A percentile compares a stretch with the other conserved stretches of the same genome.
phyloP scores from a whole-genome alignment of 1,140 invertebrate genomes.

The Macrostomum lignano region DNA sequence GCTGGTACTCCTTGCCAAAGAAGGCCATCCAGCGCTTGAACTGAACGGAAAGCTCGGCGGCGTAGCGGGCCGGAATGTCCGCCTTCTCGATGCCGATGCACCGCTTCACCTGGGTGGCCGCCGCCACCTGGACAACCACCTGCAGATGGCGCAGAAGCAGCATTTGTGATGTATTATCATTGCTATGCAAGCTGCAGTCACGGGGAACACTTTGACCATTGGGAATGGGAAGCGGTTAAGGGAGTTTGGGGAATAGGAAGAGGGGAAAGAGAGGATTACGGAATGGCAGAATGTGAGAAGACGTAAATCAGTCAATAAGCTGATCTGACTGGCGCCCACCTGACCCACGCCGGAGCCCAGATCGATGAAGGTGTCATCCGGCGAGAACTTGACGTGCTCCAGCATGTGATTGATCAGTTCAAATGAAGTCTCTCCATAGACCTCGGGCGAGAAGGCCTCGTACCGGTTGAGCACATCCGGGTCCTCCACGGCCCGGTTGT shows the following conservation, averaged over 20 bases:
- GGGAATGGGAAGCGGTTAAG: too few relatives aligned
- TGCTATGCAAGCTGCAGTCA: too few relatives aligned
- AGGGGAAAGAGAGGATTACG: too few relatives aligned
- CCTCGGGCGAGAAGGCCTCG: slow-evolving; percentile 87
- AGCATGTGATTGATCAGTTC: slow-evolving; percentile 88
- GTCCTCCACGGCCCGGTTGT: slow-evolving; percentile 75
- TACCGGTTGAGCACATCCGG: slow-evolving; percentile 87
- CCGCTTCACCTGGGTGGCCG: slow-evolving; percentile 56
- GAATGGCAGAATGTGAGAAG: too few relatives aligned
- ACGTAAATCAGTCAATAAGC: too few relatives aligned
- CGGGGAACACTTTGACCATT: too few relatives aligned
- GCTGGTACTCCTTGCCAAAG: slow-evolving; percentile 71
- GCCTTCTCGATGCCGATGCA: slow-evolving; percentile 83
- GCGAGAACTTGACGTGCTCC: slow-evolving; percentile 59
- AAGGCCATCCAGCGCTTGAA: slow-evolving; percentile 78
- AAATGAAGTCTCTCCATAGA: slow-evolving; percentile 90
- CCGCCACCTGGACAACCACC: slow-evolving; percentile 85
- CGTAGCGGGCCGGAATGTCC: slow-evolving; percentile 70
- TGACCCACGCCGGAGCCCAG: slow-evolving; percentile 51
- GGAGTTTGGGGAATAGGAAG: too few relatives aligned
- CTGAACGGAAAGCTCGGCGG: slow-evolving; percentile 55
- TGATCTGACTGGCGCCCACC: too few relatives aligned
- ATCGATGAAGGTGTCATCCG: slow-evolving; percentile 81
- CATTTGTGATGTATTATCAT: too few relatives aligned
- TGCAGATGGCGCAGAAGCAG: too few relatives aligned